Conservation (phyloP, 1,140 invertebrate genomes). For the Drosophila sucinea region DNA sequence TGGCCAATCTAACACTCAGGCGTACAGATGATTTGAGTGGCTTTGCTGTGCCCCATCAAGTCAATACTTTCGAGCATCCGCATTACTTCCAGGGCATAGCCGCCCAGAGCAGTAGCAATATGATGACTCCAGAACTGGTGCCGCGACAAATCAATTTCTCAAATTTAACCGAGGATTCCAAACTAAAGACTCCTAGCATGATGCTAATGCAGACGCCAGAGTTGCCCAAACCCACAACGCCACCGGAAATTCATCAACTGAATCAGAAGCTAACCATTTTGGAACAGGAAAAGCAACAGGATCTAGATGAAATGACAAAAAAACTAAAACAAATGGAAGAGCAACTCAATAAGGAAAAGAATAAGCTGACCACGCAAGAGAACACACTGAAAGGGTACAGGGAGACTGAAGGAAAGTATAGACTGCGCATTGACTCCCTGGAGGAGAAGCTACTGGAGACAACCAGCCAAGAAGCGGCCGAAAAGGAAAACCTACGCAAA, state of each 20-base stretch:
- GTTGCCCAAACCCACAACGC: constrained; percentile 41
- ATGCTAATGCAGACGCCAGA: constrained; percentile 70
- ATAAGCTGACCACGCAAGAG: constrained; percentile 54
- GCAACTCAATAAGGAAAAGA: constrained; percentile 45
- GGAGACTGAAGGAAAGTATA: constrained; percentile 63
- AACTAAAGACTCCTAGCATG: constrained; percentile 82
- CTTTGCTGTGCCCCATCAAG: constrained; percentile 58
- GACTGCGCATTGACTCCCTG: constrained; percentile 48
- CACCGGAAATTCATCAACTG: constrained; percentile 46
- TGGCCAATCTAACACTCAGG: constrained; percentile 75
- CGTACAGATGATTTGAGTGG: constrained; percentile 77
- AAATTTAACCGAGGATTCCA: constrained; percentile 74
- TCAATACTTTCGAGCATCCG: constrained; percentile 76
- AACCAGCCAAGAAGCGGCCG: constrained; percentile 56
- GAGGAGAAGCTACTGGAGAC: constrained; percentile 58
- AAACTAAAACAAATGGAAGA: constrained; percentile 41
- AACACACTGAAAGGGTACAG: constrained; percentile 46
- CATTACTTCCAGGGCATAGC: constrained; percentile 75
- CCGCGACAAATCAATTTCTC: constrained; percentile 82
- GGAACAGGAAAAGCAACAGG: constrained; percentile 61
- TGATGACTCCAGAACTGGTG: constrained; percentile 64
- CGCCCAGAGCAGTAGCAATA: constrained; percentile 49
- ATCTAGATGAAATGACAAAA: constrained; percentile 43
- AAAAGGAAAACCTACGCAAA: constrained; percentile 65
- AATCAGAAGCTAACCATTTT: constrained; percentile 38